Base-by-base conservation (phyloP, 2,113 vertebrate species). In the Anarrhichthys ocellatus region DNA sequence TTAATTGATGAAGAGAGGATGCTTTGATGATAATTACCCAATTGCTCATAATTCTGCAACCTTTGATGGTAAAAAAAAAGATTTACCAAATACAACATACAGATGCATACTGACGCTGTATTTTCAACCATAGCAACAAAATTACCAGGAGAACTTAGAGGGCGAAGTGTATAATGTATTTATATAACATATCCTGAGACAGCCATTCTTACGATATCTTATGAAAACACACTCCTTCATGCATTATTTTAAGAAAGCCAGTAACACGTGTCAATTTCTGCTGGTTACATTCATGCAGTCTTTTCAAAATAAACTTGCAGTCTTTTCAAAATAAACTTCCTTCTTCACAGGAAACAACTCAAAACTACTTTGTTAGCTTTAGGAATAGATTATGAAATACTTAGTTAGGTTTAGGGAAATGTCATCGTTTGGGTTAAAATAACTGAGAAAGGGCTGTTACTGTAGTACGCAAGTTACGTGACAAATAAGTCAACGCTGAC, bases 1-100 rank as follows among this genome's bases (percentile, higher is more conserved):
- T 48, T 36, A 61, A 80, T 72, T 64, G 72, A 59, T 76, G 66
- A 36, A n/a, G 17, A 52, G 71, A 24, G 44, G 59, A 70, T 3
- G 9, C 62, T 72, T 70, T 85, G 63, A 87, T 77, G 56, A 67
- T 82, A 62, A 71, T 75, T 44, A 68, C 36, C 71, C 54, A 40
- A 29, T 67, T 59, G 4, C 48, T 68, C 13, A 18, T 13, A 44
- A 56, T n/a, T 9, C 22, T 13, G 3, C 27, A 63, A 50, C 13
- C 50, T 48, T 62, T 74, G 32, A 64, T 29, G 20, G 22, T 0
- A 22, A 40, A 17, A 64, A n/a, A 8, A 42, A 56, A 32, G 13
- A 62, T 2, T 2, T 34, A 24, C 13, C 50, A 22, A 52, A 52
- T 52, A 22, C 20, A 22, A 22, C 22, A 9, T 22, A 22, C 48